Percentiles rank a stretch among this genome's conserved stretches.
Evolutionary conservation across 2,797 vertebrate genomes (phyloP).

Genomic region (Intellagama lesueurii): DNA sequence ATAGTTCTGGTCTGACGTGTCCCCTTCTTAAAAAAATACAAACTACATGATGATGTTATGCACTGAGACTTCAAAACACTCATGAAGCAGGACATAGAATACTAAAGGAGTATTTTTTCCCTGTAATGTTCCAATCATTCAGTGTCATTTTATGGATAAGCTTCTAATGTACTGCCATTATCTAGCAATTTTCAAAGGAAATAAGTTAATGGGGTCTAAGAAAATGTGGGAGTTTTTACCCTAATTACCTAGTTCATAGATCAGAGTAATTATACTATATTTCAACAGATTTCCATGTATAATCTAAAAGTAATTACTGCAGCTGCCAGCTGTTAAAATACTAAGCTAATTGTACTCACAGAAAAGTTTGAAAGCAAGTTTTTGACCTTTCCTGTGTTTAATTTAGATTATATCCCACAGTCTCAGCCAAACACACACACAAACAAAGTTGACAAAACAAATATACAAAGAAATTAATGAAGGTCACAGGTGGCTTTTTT

Average conservation of each 20-base stretch:
- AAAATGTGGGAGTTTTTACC: conserved; percentile 72
- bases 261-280: conserved; percentile 74
- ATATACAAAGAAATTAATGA: background rate
- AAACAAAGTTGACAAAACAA: conserved; percentile 2
- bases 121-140: conserved; percentile 70
- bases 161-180: conserved; percentile 71
- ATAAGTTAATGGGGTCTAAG: conserved; percentile 72
- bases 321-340: conserved; percentile 76
- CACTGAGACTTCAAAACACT: conserved; percentile 42
- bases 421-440: accelerated
- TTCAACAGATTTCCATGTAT: conserved; percentile 71
- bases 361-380: conserved; percentile 59
- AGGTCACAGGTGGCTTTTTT: background rate
- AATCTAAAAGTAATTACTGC: conserved; percentile 76
- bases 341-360: conserved; percentile 56
- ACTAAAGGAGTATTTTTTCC: conserved; percentile 61
- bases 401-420: conserved; percentile 41
- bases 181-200: conserved; percentile 74
- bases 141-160: conserved; percentile 69
- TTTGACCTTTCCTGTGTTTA: conserved; percentile 58
- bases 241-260: conserved; percentile 78
- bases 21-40: conserved; percentile 18
- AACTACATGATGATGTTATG: background rate
- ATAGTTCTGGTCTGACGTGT: background rate
- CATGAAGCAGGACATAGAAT: conserved; percentile 25